Evolutionary conservation across 1,140 invertebrate species (phyloP).

Genomic region (Leptinotarsa undecemlineata): DNA sequence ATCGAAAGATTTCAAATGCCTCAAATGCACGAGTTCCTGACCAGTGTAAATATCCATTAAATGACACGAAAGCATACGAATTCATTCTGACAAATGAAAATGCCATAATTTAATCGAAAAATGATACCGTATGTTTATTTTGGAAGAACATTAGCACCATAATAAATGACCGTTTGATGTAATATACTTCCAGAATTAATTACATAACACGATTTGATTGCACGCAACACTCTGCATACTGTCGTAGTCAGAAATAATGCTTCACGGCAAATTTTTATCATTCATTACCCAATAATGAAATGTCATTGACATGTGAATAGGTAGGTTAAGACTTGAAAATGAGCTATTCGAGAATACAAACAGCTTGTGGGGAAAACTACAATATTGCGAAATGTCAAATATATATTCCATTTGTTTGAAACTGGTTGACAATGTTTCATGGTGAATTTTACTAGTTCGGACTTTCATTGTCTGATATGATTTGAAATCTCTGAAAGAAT

Average conservation of each 20-base stretch:
- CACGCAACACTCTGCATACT: constrained; percentile 10
- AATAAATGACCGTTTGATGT: constrained; percentile 20
- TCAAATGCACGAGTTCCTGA: background rate
- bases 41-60: background rate
- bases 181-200: constrained; percentile 23
- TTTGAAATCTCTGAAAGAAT: too few relatives aligned
- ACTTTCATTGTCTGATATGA: too few relatives aligned
- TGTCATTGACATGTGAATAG: too few relatives aligned
- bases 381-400: too few relatives aligned
- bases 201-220: constrained; percentile 11
- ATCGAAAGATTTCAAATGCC: background rate
- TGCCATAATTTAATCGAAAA: constrained; percentile 22
- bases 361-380: too few relatives aligned
- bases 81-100: constrained; percentile 8
- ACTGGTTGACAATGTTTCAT: too few relatives aligned
- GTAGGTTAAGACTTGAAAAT: too few relatives aligned
- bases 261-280: too few relatives aligned
- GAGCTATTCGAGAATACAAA: too few relatives aligned
- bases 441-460: too few relatives aligned
- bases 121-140: constrained; percentile 23
- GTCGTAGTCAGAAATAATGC: background rate
- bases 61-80: background rate
- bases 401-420: too few relatives aligned
- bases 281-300: too few relatives aligned
- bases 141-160: constrained; percentile 17